Conservation (phyloP, 2,888 invertebrate genomes). For the Belgica antarctica region DNA sequence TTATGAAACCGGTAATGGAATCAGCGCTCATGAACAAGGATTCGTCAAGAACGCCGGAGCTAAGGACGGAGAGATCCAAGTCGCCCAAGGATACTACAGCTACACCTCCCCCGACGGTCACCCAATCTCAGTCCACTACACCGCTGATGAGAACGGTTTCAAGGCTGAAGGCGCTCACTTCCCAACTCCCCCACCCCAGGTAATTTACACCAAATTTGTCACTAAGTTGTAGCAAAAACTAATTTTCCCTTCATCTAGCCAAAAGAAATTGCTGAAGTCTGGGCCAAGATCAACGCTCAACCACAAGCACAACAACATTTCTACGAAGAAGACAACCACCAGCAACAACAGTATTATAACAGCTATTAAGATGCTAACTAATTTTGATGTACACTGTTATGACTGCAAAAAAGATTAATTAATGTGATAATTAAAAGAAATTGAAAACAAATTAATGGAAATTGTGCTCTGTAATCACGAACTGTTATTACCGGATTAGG, state of each 20-base stretch:
- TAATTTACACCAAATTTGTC: too few species aligned
- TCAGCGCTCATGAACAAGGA: conserved; percentile 67
- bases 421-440: conserved; percentile 25
- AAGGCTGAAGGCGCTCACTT: conserved; percentile 64
- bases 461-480: not conserved
- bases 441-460: not conserved
- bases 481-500: not conserved
- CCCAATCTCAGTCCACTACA: conserved; percentile 63
- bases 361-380: conserved; percentile 2
- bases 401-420: not conserved
- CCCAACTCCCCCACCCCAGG: conserved; percentile 81
- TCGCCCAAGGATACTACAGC: conserved; percentile 67
- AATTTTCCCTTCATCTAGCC: too few species aligned
- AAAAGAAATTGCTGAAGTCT: conserved; percentile 51
- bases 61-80: conserved; percentile 64
- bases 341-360: conserved; percentile 30
- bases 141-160: conserved; percentile 71
- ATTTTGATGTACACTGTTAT: not conserved
- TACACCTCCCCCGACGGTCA: conserved; percentile 74
- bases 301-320: conserved; percentile 33
- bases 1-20: conserved; percentile 75
- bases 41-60: conserved; percentile 68
- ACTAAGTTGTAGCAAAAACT: too few species aligned
- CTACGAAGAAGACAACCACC: conserved; percentile 3
- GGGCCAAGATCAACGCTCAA: conserved; percentile 51